phyloP scores from a whole-genome alignment of 2,797 vertebrate genomes.

The Muscicapa striata region DNA sequence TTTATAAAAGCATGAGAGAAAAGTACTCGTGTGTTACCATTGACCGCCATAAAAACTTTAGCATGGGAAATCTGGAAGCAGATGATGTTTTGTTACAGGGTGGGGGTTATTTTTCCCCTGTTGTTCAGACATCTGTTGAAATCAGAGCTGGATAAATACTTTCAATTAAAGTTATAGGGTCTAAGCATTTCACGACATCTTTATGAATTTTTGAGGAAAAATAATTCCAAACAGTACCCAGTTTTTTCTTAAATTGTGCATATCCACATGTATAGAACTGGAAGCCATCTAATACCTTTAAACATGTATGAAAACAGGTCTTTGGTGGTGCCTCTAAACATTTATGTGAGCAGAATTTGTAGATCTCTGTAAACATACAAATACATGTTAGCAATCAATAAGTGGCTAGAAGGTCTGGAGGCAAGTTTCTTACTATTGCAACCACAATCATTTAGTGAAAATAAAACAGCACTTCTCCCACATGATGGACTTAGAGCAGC shows the following conservation, averaged over 20 bases:
- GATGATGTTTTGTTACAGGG: slow-evolving; percentile 26
- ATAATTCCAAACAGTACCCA: background rate
- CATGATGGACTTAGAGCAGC: background rate
- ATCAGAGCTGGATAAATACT: slow-evolving; percentile 52
- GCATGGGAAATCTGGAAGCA: slow-evolving; percentile 34
- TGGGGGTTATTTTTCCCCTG: background rate
- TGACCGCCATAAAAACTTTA: background rate
- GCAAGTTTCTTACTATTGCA: background rate
- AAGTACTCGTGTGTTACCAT: background rate
- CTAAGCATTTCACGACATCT: slow-evolving; percentile 2
- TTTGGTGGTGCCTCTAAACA: background rate
- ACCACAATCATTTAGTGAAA: background rate
- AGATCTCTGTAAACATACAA: background rate
- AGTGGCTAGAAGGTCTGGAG: background rate
- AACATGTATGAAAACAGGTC: background rate
- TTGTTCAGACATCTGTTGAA: slow-evolving; percentile 62
- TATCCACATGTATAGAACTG: background rate
- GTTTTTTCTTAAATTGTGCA: background rate
- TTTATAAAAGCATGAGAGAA: background rate
- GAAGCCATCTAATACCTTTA: background rate
- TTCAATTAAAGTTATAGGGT: slow-evolving; percentile 1
- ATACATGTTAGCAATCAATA: background rate
- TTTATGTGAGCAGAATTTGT: background rate
- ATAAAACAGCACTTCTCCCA: background rate
- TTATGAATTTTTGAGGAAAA: slow-evolving; percentile 15